A percentile compares a stretch with the other conserved stretches of the same genome.
Evolutionary conservation across 2,888 invertebrate genomes (phyloP).

Genomic region (Pristionchus japonicus): DNA sequence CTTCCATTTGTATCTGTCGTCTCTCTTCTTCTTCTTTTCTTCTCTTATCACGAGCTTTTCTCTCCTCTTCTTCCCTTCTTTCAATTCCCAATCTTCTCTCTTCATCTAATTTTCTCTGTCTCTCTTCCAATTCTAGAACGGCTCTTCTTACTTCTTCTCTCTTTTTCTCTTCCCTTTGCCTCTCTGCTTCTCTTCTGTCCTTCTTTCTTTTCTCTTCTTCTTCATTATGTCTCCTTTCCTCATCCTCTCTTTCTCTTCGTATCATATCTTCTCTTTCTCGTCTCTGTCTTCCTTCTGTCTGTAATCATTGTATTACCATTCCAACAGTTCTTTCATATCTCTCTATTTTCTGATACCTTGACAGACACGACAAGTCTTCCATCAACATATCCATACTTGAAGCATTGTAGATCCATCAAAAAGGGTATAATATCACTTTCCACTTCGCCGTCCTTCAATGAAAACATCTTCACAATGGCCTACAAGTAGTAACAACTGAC

Average conservation of each 20-base stretch:
- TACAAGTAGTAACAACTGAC: not conserved
- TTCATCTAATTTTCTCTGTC: not conserved
- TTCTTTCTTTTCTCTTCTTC: not conserved
- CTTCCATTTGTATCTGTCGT: not conserved
- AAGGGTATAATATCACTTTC: not conserved
- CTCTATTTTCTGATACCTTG: no score
- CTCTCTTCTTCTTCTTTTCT: not conserved
- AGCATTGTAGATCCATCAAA: not conserved
- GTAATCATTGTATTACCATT: not conserved
- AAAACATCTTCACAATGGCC: not conserved
- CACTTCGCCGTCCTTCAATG: not conserved
- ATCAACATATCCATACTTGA: not conserved
- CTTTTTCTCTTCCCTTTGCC: not conserved
- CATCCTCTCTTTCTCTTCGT: not conserved
- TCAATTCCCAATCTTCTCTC: not conserved
- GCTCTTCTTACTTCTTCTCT: slow-evolving; percentile 1
- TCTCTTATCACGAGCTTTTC: not conserved
- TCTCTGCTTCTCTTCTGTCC: not conserved
- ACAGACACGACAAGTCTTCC: not conserved
- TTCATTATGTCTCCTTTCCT: not conserved
- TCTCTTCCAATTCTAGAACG: not conserved
- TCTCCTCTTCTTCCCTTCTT: not conserved
- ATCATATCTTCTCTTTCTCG: not conserved
- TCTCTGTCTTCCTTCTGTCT: not conserved
- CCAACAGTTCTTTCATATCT: not conserved